Percentiles rank a stretch among this genome's conserved stretches.
Evolutionary conservation across 1,140 invertebrate genomes (phyloP).

Genomic region (Agrilus planipennis): DNA sequence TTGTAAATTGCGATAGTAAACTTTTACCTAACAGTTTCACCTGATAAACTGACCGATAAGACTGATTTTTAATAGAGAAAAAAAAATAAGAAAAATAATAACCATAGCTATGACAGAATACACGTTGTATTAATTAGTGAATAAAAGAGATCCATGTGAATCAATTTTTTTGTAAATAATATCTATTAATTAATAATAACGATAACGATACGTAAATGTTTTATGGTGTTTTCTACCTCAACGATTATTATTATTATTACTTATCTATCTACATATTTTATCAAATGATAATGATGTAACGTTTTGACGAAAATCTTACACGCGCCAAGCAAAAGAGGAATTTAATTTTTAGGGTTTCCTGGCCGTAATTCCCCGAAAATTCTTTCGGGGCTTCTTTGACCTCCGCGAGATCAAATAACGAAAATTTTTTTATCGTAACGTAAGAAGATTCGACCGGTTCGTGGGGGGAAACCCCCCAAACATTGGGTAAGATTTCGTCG

Average conservation of each 20-base stretch:
- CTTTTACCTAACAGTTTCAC: no score
- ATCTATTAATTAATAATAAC: not conserved
- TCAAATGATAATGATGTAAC: no score
- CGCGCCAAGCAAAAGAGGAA: no score
- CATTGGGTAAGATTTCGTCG: no score
- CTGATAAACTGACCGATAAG: no score
- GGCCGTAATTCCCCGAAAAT: not conserved
- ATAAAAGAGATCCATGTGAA: not conserved
- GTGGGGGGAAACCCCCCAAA: no score
- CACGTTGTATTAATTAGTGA: not conserved
- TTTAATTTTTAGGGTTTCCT: no score
- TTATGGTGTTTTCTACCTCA: not conserved
- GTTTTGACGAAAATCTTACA: no score
- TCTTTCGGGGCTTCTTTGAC: not conserved
- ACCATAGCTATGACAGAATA: not conserved
- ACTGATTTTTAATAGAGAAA: constrained; percentile 28
- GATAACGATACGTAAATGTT: not conserved
- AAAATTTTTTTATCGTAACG: not conserved
- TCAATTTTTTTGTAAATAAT: not conserved
- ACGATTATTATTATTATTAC: no score
- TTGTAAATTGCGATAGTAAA: no score
- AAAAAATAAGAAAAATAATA: not conserved
- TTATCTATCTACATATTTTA: no score
- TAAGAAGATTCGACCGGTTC: no score
- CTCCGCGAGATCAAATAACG: not conserved